Conservation (phyloP, 2,113 vertebrate genomes). For the Hydropotes inermis region DNA sequence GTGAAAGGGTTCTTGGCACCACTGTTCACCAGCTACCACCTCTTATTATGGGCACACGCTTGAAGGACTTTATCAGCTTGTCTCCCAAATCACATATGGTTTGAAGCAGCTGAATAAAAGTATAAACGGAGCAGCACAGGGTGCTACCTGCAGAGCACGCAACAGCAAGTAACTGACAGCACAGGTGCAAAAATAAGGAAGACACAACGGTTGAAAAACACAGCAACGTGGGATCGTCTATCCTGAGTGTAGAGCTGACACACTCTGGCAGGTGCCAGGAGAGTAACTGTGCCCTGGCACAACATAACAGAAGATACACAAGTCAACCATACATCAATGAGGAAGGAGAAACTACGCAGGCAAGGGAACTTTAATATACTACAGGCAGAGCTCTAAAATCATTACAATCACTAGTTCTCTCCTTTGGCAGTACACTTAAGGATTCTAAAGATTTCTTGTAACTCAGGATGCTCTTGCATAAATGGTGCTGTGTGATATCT, state of each 20-base stretch:
- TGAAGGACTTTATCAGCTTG: not conserved
- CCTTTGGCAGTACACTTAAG: not conserved
- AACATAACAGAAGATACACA: not conserved
- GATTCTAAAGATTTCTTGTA: not conserved
- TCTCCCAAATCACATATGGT: not conserved
- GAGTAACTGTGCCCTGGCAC: not conserved
- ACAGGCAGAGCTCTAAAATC: not conserved
- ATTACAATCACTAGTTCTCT: not conserved
- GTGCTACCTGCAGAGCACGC: not conserved
- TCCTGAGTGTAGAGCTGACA: not conserved
- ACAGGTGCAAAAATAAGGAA: not conserved
- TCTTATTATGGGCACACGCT: not conserved
- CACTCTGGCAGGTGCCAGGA: not conserved
- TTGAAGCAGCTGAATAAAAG: not conserved
- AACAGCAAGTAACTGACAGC: not conserved
- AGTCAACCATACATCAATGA: not conserved
- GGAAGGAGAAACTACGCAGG: not conserved
- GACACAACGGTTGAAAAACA: not conserved
- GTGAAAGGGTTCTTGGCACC: not conserved
- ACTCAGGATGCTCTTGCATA: not conserved
- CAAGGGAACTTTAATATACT: not conserved
- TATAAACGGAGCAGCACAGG: not conserved
- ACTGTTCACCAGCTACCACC: not conserved
- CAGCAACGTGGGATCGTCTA: fast-evolving
- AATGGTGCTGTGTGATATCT: not conserved